Evolutionary conservation across 2,888 invertebrate genomes (phyloP).

Genomic region (Callimorpha dominula): DNA sequence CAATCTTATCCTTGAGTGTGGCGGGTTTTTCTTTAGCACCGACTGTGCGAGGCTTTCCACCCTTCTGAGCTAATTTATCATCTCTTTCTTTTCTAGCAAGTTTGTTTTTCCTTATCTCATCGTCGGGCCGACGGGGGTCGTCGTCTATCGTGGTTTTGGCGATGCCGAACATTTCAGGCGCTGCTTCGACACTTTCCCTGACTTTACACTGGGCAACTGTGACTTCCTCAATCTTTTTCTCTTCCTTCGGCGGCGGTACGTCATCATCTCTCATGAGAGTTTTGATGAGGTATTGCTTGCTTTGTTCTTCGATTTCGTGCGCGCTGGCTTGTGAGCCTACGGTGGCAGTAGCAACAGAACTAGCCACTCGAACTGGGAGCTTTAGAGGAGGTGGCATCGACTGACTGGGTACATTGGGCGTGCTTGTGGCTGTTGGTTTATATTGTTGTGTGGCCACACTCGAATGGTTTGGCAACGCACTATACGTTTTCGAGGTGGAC

Average conservation of each 20-base stretch:
- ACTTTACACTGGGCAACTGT: conserved; percentile 79
- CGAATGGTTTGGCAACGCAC: conserved; percentile 39
- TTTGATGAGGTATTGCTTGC: conserved; percentile 94
- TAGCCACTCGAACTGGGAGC: conserved; percentile 66
- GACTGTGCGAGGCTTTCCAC: conserved; percentile 74
- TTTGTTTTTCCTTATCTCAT: conserved; percentile 64
- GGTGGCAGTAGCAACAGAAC: conserved; percentile 75
- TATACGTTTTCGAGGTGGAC: conserved; percentile 57
- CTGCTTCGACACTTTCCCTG: conserved; percentile 71
- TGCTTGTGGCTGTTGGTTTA: conserved; percentile 36
- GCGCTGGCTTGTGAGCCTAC: conserved; percentile 83
- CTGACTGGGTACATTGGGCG: conserved; percentile 20
- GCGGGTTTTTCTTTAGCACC: conserved; percentile 79
- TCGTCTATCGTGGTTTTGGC: conserved; percentile 65
- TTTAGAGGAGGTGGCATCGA: conserved; percentile 66
- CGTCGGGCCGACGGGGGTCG: conserved; percentile 65
- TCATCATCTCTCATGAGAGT: conserved; percentile 96
- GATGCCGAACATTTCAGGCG: conserved; percentile 87
- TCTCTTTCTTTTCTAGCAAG: conserved; percentile 65
- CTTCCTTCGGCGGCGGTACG: conserved; percentile 89
- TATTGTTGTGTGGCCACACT: conserved; percentile 14
- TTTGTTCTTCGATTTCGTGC: conserved; percentile 88
- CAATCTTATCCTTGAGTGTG: conserved; percentile 76
- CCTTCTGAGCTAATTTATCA: conserved; percentile 75
- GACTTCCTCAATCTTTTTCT: conserved; percentile 85